Evolutionary conservation across 2,797 vertebrate genomes (phyloP).

Genomic region (Champsocephalus gunnari): DNA sequence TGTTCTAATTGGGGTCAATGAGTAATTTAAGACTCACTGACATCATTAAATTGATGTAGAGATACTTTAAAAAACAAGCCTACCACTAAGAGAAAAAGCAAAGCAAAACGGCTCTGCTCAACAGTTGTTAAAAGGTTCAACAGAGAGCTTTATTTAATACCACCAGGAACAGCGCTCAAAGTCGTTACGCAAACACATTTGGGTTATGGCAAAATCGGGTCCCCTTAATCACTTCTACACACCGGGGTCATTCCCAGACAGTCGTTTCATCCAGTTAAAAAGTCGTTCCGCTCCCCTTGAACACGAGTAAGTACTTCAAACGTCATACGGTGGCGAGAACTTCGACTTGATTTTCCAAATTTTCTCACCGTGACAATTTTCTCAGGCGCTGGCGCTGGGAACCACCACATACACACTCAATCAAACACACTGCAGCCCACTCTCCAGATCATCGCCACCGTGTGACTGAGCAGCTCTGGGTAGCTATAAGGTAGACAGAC

Average conservation of each 20-base stretch:
- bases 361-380: conserved; percentile 72
- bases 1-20: conserved; percentile 28
- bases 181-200: conserved; percentile 74
- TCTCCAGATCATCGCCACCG: conserved; percentile 53
- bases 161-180: conserved; percentile 56
- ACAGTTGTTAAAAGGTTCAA: conserved; percentile 64
- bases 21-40: conserved; percentile 27
- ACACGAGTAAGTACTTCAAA: conserved; percentile 69
- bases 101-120: conserved; percentile 22
- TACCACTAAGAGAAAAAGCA: conserved; percentile 27
- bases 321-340: conserved; percentile 63
- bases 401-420: conserved; percentile 36
- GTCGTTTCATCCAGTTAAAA: conserved; percentile 76
- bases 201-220: conserved; percentile 69
- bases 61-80: conserved; percentile 16
- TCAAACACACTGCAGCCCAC: conserved; percentile 23
- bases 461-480: conserved; percentile 37
- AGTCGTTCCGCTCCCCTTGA: conserved; percentile 55
- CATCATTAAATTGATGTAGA: conserved; percentile 22
- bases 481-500: conserved; percentile 50
- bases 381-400: conserved; percentile 62
- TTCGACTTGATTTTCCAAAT: conserved; percentile 72
- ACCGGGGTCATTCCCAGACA: conserved; percentile 78
- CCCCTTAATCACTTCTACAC: conserved; percentile 79
- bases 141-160: conserved; percentile 59